phyloP scores from a whole-genome alignment of 35 echinoderm and acorn worm species.

The Lytechinus pictus region DNA sequence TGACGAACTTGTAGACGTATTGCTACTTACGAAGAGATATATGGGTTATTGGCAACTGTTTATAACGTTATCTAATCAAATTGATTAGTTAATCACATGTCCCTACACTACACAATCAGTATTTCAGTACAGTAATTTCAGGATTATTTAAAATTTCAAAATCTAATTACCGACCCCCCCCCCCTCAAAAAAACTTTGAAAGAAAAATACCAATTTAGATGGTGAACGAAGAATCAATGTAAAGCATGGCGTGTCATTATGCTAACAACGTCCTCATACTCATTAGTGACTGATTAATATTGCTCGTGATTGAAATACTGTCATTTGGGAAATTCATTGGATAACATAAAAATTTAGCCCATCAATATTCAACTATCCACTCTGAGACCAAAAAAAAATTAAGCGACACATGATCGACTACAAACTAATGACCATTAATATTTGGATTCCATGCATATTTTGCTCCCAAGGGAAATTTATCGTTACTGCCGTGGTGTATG shows the following conservation, averaged over 20 bases:
- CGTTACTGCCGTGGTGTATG: not conserved
- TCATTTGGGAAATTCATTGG: not conserved
- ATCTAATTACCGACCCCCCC: too few relatives aligned
- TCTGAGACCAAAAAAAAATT: not conserved
- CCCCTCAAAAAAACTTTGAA: too few relatives aligned
- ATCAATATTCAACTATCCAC: not conserved
- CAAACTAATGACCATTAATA: not conserved
- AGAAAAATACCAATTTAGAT: too few relatives aligned
- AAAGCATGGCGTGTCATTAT: not conserved
- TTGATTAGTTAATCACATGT: too few relatives aligned
- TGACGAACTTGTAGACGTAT: too few relatives aligned
- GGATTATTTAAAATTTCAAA: too few relatives aligned
- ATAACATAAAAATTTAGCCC: not conserved
- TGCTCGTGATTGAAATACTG: conserved; percentile 2
- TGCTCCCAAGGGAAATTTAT: not conserved
- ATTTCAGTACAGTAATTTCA: too few relatives aligned
- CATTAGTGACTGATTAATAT: not conserved
- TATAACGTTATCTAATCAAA: too few relatives aligned
- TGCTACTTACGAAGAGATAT: too few relatives aligned
- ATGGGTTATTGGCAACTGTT: too few relatives aligned
- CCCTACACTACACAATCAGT: too few relatives aligned
- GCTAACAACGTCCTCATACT: not conserved
- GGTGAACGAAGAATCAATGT: too few relatives aligned
- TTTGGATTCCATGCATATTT: not conserved
- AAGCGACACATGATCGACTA: not conserved